phyloP scores from a whole-genome alignment of 2,888 invertebrate species.

The Cordilura impudica region DNA sequence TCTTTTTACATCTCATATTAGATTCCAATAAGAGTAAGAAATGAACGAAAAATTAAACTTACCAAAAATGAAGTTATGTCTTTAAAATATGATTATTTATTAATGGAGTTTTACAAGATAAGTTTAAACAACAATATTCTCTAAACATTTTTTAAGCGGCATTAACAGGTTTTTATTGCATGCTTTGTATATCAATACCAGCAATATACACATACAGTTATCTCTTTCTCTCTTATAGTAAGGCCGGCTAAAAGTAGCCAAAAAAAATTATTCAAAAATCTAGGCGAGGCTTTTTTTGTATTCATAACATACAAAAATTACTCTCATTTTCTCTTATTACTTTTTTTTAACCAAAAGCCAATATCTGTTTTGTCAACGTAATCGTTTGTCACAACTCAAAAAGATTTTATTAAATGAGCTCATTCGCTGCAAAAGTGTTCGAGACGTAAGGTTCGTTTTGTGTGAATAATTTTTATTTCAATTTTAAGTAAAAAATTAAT shows the following conservation, averaged over 20 bases:
- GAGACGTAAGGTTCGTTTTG: conserved; percentile 65
- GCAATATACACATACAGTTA: conserved; percentile 11
- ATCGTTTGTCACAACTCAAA: conserved; percentile 61
- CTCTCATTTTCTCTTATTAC: conserved; percentile 50
- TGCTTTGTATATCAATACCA: conserved; percentile 23
- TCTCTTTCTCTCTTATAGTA: conserved; percentile 28
- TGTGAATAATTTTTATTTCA: conserved; percentile 56
- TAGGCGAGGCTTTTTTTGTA: conserved; percentile 62
- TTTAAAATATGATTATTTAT: no score
- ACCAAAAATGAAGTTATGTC: neutral
- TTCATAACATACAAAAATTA: conserved; percentile 28
- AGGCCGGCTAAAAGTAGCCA: conserved; percentile 6
- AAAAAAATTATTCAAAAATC: conserved; percentile 45
- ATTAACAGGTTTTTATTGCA: conserved; percentile 43
- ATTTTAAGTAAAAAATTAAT: conserved; percentile 34
- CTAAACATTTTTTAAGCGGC: conserved; percentile 41
- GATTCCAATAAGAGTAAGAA: neutral
- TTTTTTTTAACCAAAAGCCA: conserved; percentile 35
- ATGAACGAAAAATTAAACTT: neutral
- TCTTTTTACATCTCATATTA: neutral
- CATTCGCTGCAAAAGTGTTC: conserved; percentile 68
- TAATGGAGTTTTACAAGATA: neutral
- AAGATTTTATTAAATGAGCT: conserved; percentile 51
- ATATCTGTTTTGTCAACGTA: conserved; percentile 63
- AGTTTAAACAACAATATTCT: neutral